These are phyloP conservation scores for Phyllotreta striolata DNA, from an alignment of 2,888 invertebrate genomes.

Conservation along the genomic window DNA sequence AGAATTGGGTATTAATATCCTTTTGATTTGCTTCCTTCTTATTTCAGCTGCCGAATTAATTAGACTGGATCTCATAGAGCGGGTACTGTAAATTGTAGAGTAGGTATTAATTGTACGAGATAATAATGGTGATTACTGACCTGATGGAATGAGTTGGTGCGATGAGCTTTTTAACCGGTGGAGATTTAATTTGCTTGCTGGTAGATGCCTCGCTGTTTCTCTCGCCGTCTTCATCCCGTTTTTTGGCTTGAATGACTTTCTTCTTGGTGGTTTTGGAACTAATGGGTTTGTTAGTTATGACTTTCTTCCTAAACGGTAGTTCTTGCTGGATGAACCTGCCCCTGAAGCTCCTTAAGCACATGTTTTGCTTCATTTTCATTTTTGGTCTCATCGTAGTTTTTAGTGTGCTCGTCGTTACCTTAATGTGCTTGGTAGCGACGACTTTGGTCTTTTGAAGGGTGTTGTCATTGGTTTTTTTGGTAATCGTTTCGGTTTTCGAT, in stretches of 20 bases:
- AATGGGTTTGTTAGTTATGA: conserved; percentile 32
- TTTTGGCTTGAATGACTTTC: conserved; percentile 29
- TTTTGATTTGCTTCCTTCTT: conserved; percentile 49
- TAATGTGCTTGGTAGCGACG: conserved; percentile 57
- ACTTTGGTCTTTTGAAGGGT: conserved; percentile 57
- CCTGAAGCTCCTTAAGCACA: conserved; percentile 61
- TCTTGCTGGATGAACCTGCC: conserved; percentile 60
- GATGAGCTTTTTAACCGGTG: conserved; percentile 14
- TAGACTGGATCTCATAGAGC: conserved; percentile 51
- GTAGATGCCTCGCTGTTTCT: conserved; percentile 5
- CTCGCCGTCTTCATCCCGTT: conserved; percentile 22
- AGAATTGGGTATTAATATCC: conserved; percentile 47
- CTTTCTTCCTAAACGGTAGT: conserved; percentile 49
- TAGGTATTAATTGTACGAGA: not conserved
- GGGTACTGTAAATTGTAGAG: conserved; percentile 39
- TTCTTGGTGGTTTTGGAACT: conserved; percentile 24
- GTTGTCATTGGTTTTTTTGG: conserved; percentile 53
- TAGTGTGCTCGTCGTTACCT: conserved; percentile 57
- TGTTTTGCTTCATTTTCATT: conserved; percentile 51
- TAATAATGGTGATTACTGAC: conserved; percentile 6
- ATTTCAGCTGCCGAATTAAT: conserved; percentile 39
- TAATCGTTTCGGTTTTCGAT: conserved; percentile 58
- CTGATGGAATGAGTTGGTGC: conserved; percentile 1
- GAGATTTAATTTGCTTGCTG: conserved; percentile 4
- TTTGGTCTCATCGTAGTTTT: conserved; percentile 53